Conservation (phyloP, 1,140 invertebrate genomes). For the Solen grandis region DNA sequence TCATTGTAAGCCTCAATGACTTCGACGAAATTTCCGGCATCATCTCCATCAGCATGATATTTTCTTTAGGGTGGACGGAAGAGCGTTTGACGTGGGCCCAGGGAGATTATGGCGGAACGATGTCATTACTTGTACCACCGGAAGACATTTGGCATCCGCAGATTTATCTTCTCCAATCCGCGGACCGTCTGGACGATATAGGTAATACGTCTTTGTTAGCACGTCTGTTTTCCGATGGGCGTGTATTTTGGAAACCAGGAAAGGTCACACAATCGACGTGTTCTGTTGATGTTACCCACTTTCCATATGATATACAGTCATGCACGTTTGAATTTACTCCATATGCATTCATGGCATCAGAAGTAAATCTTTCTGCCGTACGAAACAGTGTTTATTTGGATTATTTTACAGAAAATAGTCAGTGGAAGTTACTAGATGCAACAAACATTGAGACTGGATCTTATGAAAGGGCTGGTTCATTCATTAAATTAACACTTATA, state of each 20-base stretch:
- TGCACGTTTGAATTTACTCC: constrained; percentile 15
- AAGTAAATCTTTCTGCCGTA: background rate
- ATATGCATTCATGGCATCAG: background rate
- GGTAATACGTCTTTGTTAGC: constrained; percentile 4
- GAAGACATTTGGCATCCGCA: constrained; percentile 36
- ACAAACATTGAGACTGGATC: background rate
- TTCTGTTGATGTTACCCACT: constrained; percentile 40
- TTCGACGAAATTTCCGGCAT: constrained; percentile 42
- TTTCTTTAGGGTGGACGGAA: constrained; percentile 19
- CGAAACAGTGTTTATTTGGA: background rate
- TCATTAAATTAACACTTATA: constrained; percentile 7
- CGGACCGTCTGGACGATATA: constrained; percentile 13
- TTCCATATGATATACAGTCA: constrained; percentile 38
- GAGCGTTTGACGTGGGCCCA: constrained; percentile 13
- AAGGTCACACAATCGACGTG: constrained; percentile 14
- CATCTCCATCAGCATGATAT: background rate
- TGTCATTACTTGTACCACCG: constrained; percentile 6
- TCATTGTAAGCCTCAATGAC: constrained; percentile 33
- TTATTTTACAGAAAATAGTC: constrained; percentile 15
- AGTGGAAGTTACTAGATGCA: constrained; percentile 12
- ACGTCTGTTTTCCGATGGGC: constrained; percentile 8
- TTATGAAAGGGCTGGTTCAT: background rate
- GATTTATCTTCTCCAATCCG: constrained; percentile 27
- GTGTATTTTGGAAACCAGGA: background rate
- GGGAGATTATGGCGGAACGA: constrained; percentile 17